Evolutionary conservation across 2,113 vertebrate species (phyloP).

Genomic region (Malaclemys terrapin): DNA sequence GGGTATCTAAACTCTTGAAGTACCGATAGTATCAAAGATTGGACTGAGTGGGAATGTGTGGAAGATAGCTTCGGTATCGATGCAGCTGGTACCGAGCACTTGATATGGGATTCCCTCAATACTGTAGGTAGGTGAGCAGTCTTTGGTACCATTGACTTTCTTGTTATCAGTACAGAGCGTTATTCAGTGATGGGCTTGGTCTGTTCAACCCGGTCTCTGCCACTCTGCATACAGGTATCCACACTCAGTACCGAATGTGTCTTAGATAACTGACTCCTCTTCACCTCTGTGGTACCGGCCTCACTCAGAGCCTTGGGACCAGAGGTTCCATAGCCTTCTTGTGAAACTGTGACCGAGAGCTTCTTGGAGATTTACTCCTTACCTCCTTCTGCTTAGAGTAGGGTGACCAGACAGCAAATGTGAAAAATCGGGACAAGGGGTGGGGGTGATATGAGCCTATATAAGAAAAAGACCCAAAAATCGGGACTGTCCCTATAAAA

Average conservation of each 20-base stretch:
- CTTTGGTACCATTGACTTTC: neutral
- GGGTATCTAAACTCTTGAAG: neutral
- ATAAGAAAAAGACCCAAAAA: too few relatives aligned
- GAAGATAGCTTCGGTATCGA: neutral
- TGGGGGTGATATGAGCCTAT: too few relatives aligned
- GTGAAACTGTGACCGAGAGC: too few relatives aligned
- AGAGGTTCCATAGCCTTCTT: neutral
- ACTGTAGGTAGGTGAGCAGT: neutral
- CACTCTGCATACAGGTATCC: neutral
- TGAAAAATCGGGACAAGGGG: too few relatives aligned
- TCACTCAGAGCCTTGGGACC: neutral
- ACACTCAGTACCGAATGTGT: neutral
- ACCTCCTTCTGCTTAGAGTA: neutral
- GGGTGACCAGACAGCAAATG: too few relatives aligned
- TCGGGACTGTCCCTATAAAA: too few relatives aligned
- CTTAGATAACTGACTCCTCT: neutral
- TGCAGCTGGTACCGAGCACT: neutral
- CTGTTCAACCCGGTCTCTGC: neutral
- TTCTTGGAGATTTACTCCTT: neutral
- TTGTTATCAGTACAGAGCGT: neutral
- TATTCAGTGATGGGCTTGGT: neutral
- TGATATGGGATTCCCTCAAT: neutral
- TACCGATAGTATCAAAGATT: neutral
- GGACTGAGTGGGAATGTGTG: neutral
- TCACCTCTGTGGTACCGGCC: neutral